Base-by-base conservation (phyloP, 1,140 invertebrate species). In the Palaemon carinicauda region DNA sequence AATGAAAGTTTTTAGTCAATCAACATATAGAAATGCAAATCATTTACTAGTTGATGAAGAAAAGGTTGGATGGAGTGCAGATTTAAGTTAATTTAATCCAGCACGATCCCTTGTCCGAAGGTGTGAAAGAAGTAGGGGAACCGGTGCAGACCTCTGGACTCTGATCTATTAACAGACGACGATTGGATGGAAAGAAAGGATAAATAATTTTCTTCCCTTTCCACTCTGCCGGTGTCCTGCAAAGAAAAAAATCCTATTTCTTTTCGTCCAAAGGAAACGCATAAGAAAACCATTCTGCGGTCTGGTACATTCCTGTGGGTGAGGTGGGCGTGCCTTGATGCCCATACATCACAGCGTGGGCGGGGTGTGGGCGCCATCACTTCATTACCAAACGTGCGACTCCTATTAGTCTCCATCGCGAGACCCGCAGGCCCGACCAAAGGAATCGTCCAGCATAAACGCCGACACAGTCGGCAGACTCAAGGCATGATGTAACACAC, bases 321-420 rank as follows among this genome's bases (percentile, higher is more conserved):
- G 73, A 31, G n/a, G 27, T 33, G 65, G 82, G 82, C 73, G 82
- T 83, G 53, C 17, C 73, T 14, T 12, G 69, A 73, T 29, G 71
- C 15, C 65, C 82, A 53, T 83, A 60, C 82, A 83, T 83, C 82
- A 83, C 73, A 21, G 24, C 31, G 82, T 50, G 71, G 81, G 69
- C 69, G 81, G 29, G 71, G 71, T 33, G 29, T 56, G 73, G 71
- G 52, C 74, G 82, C 73, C 82, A 83, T 52, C 82, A 83, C 82
- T 83, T 83, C 82, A 77, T 83, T 83, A 83, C 71, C 33, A 19
- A 77, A 83, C 82, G 82, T 60, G 82, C 53, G 82, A 83, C 73
- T 53, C 71, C n/a, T 73, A 83, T 83, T 77, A 83, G 53, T 75
- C 29, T 33, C 19, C 82, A 29, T 60, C 73, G 75, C 19, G 52